Evolutionary conservation across 2,888 invertebrate species (phyloP).

Genomic region (Ecliptopera silaceata): DNA sequence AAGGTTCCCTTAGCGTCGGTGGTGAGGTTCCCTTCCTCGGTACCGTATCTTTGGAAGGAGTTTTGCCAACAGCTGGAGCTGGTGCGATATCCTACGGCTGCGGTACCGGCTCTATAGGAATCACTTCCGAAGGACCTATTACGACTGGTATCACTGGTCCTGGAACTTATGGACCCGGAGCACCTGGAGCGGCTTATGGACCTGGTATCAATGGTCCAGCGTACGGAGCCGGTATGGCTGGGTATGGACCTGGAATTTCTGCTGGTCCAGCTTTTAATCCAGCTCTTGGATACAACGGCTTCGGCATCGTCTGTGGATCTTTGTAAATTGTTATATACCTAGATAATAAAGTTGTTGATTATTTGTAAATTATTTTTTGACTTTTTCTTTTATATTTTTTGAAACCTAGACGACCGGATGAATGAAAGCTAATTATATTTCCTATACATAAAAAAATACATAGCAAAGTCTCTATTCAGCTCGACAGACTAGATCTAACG

Average conservation of each 20-base stretch:
- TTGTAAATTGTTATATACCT: conserved; percentile 9
- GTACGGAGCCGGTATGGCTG: too few relatives aligned
- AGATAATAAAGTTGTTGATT: conserved; percentile 16
- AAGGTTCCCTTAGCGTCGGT: conserved; percentile 24
- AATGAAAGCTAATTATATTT: too few relatives aligned
- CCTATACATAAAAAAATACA: too few relatives aligned
- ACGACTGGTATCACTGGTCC: conserved; percentile 14
- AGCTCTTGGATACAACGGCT: conserved; percentile 19
- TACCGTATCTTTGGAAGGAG: conserved; percentile 27
- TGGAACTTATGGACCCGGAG: conserved; percentile 7
- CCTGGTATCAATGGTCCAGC: conserved; percentile 1
- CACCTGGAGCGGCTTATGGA: conserved; percentile 2
- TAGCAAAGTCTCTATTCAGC: too few relatives aligned
- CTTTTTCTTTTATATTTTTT: background rate
- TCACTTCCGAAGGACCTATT: conserved; percentile 12
- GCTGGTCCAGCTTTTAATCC: background rate
- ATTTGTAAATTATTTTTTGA: conserved; percentile 4
- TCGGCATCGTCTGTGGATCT: conserved; percentile 9
- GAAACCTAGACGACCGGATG: too few relatives aligned
- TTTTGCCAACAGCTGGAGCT: conserved; percentile 24
- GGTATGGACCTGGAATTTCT: conserved; percentile 4
- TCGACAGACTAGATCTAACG: too few relatives aligned
- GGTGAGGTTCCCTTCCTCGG: conserved; percentile 31
- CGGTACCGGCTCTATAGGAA: conserved; percentile 21
- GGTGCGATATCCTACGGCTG: conserved; percentile 28